These are phyloP conservation scores for Cryptoblepharus egeriae DNA, from an alignment of 2,797 vertebrate species.

Conservation along the genomic window DNA sequence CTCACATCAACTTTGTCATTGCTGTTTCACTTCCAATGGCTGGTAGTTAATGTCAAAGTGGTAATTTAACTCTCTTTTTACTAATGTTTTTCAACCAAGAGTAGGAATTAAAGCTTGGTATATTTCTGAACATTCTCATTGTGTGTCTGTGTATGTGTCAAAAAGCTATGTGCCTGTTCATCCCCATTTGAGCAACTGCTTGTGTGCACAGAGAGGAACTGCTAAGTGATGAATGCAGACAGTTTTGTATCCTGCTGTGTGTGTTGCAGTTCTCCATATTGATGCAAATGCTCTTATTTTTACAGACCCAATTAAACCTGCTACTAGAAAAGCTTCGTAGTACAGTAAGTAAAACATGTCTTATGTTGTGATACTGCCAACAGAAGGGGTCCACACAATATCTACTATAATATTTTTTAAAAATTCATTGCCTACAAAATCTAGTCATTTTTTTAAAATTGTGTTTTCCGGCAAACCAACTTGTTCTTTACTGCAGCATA, in stretches of 20 bases:
- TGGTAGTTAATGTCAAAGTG: background rate
- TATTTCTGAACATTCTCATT: too few relatives aligned
- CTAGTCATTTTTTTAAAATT: background rate
- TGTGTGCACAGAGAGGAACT: constrained; percentile 20
- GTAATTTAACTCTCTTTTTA: background rate
- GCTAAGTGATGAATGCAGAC: constrained; percentile 50
- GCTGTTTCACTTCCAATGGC: background rate
- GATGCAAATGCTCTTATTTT: constrained; percentile 53
- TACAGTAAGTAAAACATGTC: constrained; percentile 85
- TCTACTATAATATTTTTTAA: background rate
- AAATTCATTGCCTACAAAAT: background rate
- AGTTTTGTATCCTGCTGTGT: constrained; percentile 17
- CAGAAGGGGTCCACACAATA: background rate
- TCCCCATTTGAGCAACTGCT: constrained; percentile 21
- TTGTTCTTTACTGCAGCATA: background rate
- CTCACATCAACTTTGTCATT: background rate
- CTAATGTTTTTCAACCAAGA: background rate
- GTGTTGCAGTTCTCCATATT: constrained; percentile 2
- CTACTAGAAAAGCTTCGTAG: constrained; percentile 96
- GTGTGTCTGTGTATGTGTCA: constrained; percentile 41
- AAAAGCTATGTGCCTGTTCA: constrained; percentile 30
- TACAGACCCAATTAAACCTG: constrained; percentile 94
- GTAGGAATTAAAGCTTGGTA: constrained; percentile 23
- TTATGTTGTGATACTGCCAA: constrained; percentile 21
- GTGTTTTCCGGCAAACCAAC: background rate